Percentiles rank a stretch among this genome's conserved stretches.
phyloP scores from a whole-genome alignment of 1,140 invertebrate genomes.

The Dendrolimus kikuchii region DNA sequence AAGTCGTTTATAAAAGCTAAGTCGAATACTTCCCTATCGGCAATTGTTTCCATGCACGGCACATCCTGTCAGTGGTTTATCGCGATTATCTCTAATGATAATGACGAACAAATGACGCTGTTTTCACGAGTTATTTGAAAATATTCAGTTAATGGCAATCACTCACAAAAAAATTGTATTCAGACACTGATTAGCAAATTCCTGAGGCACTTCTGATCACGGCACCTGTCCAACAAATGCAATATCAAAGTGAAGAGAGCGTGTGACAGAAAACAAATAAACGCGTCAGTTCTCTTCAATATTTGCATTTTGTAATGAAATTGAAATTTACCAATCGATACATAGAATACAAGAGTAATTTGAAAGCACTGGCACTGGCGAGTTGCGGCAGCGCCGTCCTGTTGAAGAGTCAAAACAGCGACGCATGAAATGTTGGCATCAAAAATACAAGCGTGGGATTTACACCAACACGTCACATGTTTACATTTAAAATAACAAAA shows the following conservation, averaged over 20 bases:
- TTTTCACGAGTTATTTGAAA: no score
- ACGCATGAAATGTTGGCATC: slow-evolving; percentile 38
- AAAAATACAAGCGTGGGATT: slow-evolving; percentile 24
- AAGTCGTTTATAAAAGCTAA: no score
- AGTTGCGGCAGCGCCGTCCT: slow-evolving; percentile 13
- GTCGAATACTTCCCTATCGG: no score
- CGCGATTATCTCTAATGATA: slow-evolving; percentile 3
- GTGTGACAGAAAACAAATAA: slow-evolving; percentile 13
- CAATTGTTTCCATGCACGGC: slow-evolving; percentile 5
- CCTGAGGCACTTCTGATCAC: slow-evolving; percentile 22
- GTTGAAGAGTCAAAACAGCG: slow-evolving; percentile 14
- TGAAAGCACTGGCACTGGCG: slow-evolving; percentile 21
- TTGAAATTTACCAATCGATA: no score
- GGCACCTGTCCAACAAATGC: slow-evolving; percentile 19
- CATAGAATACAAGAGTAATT: no score
- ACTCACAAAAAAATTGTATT: slow-evolving; percentile 1
- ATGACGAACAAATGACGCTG: neutral
- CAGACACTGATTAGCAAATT: slow-evolving; percentile 28
- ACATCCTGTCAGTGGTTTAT: slow-evolving; percentile 2
- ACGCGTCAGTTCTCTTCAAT: slow-evolving; percentile 16
- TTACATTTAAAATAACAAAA: slow-evolving; percentile 21
- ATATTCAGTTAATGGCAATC: neutral
- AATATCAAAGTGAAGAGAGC: slow-evolving; percentile 19
- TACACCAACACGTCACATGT: slow-evolving; percentile 25
- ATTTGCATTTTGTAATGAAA: slow-evolving; percentile 18